Evolutionary conservation across 2,113 vertebrate species (phyloP).

Genomic region (Collichthys lucidus): DNA sequence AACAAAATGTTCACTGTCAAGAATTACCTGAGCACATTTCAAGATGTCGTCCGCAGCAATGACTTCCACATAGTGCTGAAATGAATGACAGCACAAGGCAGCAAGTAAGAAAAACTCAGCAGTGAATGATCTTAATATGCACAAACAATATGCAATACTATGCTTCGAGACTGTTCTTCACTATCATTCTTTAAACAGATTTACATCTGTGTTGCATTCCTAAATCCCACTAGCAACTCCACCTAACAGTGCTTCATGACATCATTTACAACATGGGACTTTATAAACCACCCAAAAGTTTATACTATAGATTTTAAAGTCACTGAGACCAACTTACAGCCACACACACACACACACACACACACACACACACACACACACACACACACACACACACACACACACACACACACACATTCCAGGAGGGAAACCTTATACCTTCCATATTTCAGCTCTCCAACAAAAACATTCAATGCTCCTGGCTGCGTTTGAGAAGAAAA

Average conservation of each 20-base stretch:
- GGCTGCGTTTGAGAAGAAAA: conserved; percentile 35
- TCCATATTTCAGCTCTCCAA: conserved; percentile 57
- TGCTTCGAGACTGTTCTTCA: background rate
- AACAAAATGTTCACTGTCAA: background rate
- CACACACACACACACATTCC: conserved; percentile 68
- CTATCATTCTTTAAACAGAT: background rate
- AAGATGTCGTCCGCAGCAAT: background rate
- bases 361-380: conserved; percentile 54
- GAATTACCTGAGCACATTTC: background rate
- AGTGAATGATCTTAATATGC: background rate
- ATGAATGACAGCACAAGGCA: background rate
- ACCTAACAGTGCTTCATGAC: background rate
- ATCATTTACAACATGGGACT: background rate
- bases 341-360: conserved; percentile 51
- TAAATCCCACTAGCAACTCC: background rate
- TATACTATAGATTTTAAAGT: conserved; percentile 26
- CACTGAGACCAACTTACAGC: conserved; percentile 17
- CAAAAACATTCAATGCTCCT: conserved; percentile 60
- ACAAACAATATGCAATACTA: background rate
- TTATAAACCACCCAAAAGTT: background rate
- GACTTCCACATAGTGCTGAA: background rate
- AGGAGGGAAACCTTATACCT: conserved; percentile 73
- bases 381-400: conserved; percentile 50
- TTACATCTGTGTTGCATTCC: background rate
- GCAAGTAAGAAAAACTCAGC: too few species aligned